Conservation (phyloP, 30 jellyfish, hydroid and myxozoan genomes). For the Catostylus mosaicus region DNA sequence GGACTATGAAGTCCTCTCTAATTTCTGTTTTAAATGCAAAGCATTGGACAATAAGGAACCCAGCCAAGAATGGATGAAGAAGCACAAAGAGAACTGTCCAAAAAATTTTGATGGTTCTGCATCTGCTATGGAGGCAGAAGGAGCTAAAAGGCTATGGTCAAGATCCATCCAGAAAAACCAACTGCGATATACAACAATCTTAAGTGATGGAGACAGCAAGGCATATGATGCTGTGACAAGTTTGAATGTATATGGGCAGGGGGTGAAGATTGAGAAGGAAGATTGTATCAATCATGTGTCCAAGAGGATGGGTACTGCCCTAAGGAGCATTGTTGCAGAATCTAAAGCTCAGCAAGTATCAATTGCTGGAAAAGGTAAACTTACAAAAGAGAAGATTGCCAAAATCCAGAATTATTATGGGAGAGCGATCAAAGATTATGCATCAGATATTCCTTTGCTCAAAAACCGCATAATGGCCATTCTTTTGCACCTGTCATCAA, state of each 20-base stretch:
- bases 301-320: constrained; percentile 26
- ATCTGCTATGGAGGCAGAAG: constrained; percentile 51
- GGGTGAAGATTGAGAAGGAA: background rate
- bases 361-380: constrained; percentile 58
- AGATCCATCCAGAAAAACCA: background rate
- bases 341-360: constrained; percentile 42
- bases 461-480: constrained; percentile 20
- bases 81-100: constrained; percentile 4
- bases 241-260: constrained; percentile 1
- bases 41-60: background rate
- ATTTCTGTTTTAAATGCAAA: constrained; percentile 32
- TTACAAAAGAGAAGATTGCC: constrained; percentile 11
- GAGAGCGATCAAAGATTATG: constrained; percentile 8
- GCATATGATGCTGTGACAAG: constrained; percentile 11
- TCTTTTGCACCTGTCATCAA: constrained; percentile 25
- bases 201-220: constrained; percentile 60
- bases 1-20: constrained; percentile 38
- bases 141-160: constrained; percentile 33
- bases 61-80: background rate
- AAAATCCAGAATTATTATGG: constrained; percentile 39
- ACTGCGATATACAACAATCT: constrained; percentile 29
- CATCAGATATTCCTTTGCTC: background rate
- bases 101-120: constrained; percentile 42
- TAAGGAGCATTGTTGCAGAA: constrained; percentile 14
- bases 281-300: constrained; percentile 42